Base-by-base conservation (phyloP, 2,888 invertebrate species). In the Baronia brevicornis region DNA sequence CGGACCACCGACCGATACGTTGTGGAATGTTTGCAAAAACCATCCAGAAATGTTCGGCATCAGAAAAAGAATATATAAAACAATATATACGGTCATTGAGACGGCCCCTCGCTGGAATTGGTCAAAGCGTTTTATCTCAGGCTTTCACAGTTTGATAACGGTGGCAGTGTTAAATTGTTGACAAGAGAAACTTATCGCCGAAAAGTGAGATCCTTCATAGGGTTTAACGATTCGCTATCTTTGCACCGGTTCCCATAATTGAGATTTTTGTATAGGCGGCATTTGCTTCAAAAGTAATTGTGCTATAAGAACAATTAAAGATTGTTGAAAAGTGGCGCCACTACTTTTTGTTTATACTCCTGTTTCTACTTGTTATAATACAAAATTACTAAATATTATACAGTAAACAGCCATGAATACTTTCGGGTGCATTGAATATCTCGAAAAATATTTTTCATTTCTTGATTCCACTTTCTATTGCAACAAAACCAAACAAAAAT, bases 121-220 rank as follows among this genome's bases (percentile, higher is more conserved):
- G 72, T 73, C 70, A 70, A 69, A 71, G 69, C 57, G 71, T 75
- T 77, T 80, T 80, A 78, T 80, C 78, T 75, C 47, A 45, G 50
- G 60, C 71, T 69, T 77, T 82, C 78, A 75, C 79, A 79, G 79
- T 70, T 72, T 67, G 68, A 60, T 61, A 70, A 73, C 70, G 70
- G 69, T 45, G 51, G 51, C 48, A 63, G 71, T 72, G 79, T 77
- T 73, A 75, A 77, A 63, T 71, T 33, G 41, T 65, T 60, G 55
- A 58, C 54, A 47, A 58, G 61, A 71, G 69, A 62, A 67, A 72
- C 57, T 68, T 73, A 75, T 74, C 72, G 54, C 42, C 57, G 58
- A 43, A 52, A 56, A 57, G 63, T 63, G 66, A 64, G 59, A 63
- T 48, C 52, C 50, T 54, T 54, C 49, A 46, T 47, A 54, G 38